Percentiles rank a stretch among this genome's conserved stretches.
These are phyloP conservation scores for Drosophila chauvacae DNA, from an alignment of 1,140 invertebrate genomes.

Conservation along the genomic window DNA sequence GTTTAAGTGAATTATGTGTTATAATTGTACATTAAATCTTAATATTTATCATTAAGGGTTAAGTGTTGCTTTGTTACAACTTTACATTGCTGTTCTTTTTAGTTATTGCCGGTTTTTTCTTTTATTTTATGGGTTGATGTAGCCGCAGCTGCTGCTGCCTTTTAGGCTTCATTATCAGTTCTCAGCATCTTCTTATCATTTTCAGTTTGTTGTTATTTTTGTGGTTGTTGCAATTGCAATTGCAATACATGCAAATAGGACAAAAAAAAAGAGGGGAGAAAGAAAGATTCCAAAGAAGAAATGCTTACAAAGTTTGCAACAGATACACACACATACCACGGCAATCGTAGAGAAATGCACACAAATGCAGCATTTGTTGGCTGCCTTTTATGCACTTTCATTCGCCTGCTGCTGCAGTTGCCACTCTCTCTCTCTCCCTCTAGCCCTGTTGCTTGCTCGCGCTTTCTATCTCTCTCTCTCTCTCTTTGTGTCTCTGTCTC, in stretches of 20 bases:
- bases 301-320: constrained; percentile 39
- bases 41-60: background rate
- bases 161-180: constrained; percentile 49
- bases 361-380: constrained; percentile 30
- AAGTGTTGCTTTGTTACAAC: constrained; percentile 2
- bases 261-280: background rate
- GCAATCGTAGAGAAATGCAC: constrained; percentile 14
- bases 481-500: background rate
- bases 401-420: constrained; percentile 33
- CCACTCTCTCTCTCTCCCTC: constrained; percentile 5
- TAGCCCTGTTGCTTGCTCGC: constrained; percentile 17
- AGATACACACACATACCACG: constrained; percentile 15
- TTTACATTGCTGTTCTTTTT: background rate
- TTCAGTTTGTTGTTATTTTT: constrained; percentile 24
- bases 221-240: constrained; percentile 31
- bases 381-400: constrained; percentile 62
- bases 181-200: constrained; percentile 62
- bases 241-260: constrained; percentile 48
- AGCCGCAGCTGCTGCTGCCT: background rate
- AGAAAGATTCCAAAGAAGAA: constrained; percentile 18
- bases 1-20: background rate
- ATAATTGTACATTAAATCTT: background rate
- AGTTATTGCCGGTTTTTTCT: background rate
- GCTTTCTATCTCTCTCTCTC: constrained; percentile 2
- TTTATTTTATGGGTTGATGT: background rate